phyloP scores from a whole-genome alignment of 2,113 vertebrate species.

The Dipodomys merriami region DNA sequence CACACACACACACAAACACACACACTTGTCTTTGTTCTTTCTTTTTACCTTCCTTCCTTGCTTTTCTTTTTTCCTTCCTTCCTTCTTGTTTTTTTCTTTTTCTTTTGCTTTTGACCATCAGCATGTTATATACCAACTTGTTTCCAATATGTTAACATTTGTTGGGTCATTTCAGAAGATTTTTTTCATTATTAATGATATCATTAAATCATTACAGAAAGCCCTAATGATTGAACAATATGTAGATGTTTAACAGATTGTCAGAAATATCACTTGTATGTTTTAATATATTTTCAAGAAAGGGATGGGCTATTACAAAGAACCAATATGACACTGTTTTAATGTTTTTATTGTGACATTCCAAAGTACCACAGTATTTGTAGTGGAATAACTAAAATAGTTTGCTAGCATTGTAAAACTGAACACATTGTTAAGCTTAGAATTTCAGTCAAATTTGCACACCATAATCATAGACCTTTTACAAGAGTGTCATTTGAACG shows the following conservation, averaged over 20 bases:
- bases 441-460: constrained; percentile 57
- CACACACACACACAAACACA: too few relatives aligned
- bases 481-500: constrained; percentile 73
- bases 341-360: background rate
- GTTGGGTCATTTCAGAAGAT: background rate
- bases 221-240: background rate
- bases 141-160: background rate
- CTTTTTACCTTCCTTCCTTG: background rate
- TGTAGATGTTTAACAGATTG: constrained; percentile 13
- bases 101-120: background rate
- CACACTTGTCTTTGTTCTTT: background rate
- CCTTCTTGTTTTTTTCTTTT: background rate
- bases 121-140: background rate
- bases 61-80: background rate
- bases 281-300: background rate
- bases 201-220: too few relatives aligned
- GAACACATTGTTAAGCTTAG: background rate
- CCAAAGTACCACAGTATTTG: background rate
- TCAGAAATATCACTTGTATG: constrained; percentile 15
- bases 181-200: background rate
- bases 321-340: background rate
- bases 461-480: constrained; percentile 74
- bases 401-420: constrained; percentile 52
- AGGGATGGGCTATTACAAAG: background rate
- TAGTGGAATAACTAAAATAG: background rate